Base-by-base conservation (phyloP, 2,888 invertebrate genomes). In the Stratiomys singularior region DNA sequence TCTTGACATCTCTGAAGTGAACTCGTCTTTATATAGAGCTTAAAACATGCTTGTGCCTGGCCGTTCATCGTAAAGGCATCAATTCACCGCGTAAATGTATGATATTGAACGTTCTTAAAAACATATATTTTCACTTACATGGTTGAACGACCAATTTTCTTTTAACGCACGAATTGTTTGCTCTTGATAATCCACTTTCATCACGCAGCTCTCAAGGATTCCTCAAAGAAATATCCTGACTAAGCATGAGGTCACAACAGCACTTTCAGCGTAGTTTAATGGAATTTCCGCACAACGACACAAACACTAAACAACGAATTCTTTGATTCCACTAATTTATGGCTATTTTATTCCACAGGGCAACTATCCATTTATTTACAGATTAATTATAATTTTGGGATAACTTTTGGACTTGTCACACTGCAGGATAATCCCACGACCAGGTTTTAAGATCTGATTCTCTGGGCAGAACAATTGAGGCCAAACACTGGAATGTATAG, bases 251-350 rank as follows among this genome's bases (percentile, higher is more conserved):
- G 28, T 5, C 60, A 60, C 23, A 9, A 64, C 28, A 30, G n/a
- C 11, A 64, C 64, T 64, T 64, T 60, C 13, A 7, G 11, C 30
- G 9, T 30, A 28, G 28, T 64, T 28, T n/a, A 25, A 30, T 25
- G 58, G 18, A 64, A 30, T 64, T 64, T 64, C 18, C 64, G 28
- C 28, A 15, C 25, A 28, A 64, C n/a, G 21, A 60, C 64, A 30
- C n/a, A 27, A 27, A 64, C 11, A 52, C 52, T 13, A 52, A 52
- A 13, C 52, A 52, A 52, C 15, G 15, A 18, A 52, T 52, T 13
- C 4, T 9, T 30, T 64, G 23, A 21, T 30, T 28, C 28, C 64
- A 64, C 64, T 28, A 64, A 64, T 64, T 64, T 15, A 25, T 5
- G 23, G 2, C 25, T 60, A 60, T 60, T 60, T 1, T 11, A 37